Evolutionary conservation across 2,888 invertebrate species (phyloP).

Genomic region (Poecilobothrus nobilitatus): DNA sequence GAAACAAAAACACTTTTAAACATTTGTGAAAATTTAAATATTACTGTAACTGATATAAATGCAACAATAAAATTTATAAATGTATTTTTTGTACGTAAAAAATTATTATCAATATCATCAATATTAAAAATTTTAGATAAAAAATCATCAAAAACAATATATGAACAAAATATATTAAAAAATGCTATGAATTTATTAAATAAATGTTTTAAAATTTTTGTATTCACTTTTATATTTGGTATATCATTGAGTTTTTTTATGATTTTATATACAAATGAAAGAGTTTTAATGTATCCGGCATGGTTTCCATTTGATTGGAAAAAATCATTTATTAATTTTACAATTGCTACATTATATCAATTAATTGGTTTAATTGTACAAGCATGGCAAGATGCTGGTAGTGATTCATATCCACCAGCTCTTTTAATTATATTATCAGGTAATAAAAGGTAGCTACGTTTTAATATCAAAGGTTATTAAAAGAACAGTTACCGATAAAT

Average conservation of each 20-base stretch:
- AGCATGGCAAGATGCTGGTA: conserved; percentile 35
- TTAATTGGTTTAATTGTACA: conserved; percentile 32
- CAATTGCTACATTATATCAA: conserved; percentile 30
- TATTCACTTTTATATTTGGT: conserved; percentile 30
- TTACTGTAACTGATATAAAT: conserved; percentile 35
- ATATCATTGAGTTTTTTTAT: conserved; percentile 30
- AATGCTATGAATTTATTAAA: conserved; percentile 26
- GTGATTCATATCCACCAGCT: conserved; percentile 38
- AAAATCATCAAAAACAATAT: conserved; percentile 21
- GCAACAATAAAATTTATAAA: conserved; percentile 37
- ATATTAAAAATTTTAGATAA: conserved; percentile 29
- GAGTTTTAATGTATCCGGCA: conserved; percentile 34
- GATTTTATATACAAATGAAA: conserved; percentile 25
- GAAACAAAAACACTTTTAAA: conserved; percentile 28
- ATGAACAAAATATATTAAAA: conserved; percentile 27
- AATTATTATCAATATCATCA: conserved; percentile 27
- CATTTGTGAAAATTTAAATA: conserved; percentile 35
- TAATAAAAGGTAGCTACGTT: too few species aligned
- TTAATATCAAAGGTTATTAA: too few species aligned
- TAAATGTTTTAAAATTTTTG: conserved; percentile 29
- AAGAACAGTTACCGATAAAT: too few species aligned
- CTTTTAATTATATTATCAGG: conserved; percentile 30
- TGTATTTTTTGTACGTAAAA: conserved; percentile 30
- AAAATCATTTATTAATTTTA: conserved; percentile 25
- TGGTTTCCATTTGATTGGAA: conserved; percentile 36